A percentile compares a stretch with the other conserved stretches of the same genome.
These are phyloP conservation scores for Cheilosia scutellata DNA, from an alignment of 2,888 invertebrate genomes.

Conservation along the genomic window DNA sequence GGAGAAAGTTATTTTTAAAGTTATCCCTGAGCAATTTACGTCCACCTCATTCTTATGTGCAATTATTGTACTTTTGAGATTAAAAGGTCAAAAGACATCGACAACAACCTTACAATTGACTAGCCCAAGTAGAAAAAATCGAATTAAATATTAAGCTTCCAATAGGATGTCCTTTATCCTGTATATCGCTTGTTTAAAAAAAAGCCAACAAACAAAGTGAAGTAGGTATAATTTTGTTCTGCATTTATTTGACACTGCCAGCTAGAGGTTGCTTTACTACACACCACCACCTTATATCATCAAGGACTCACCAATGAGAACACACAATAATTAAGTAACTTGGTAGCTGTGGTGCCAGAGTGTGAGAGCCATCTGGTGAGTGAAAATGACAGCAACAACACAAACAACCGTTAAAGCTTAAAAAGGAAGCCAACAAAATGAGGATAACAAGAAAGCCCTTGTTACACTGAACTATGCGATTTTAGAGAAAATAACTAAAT, in stretches of 20 bases:
- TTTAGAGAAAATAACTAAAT: slow-evolving; percentile 22
- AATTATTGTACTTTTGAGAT: slow-evolving; percentile 56
- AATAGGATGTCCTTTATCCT: slow-evolving; percentile 21
- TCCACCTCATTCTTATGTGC: not conserved
- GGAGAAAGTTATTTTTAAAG: not conserved
- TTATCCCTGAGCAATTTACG: not conserved
- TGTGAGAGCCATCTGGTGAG: slow-evolving; percentile 33
- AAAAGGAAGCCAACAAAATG: slow-evolving; percentile 47
- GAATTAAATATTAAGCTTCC: slow-evolving; percentile 19
- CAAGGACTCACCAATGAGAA: slow-evolving; percentile 4
- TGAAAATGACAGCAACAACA: slow-evolving; percentile 41
- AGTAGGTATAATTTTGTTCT: slow-evolving; percentile 17
- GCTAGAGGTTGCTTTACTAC: slow-evolving; percentile 11
- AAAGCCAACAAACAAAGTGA: slow-evolving; percentile 19
- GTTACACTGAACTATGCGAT: slow-evolving; percentile 49
- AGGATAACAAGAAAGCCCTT: slow-evolving; percentile 43
- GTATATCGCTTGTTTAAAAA: not conserved
- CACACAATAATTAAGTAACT: slow-evolving; percentile 57
- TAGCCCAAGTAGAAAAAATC: slow-evolving; percentile 1
- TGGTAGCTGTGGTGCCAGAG: slow-evolving; percentile 6
- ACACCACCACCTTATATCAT: slow-evolving; percentile 12
- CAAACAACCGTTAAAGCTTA: slow-evolving; percentile 30
- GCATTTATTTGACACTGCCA: slow-evolving; percentile 30
- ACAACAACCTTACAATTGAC: not conserved
- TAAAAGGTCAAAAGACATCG: slow-evolving; percentile 14